Base-by-base conservation (phyloP, 2,113 vertebrate genomes). In the Phasianus colchicus region DNA sequence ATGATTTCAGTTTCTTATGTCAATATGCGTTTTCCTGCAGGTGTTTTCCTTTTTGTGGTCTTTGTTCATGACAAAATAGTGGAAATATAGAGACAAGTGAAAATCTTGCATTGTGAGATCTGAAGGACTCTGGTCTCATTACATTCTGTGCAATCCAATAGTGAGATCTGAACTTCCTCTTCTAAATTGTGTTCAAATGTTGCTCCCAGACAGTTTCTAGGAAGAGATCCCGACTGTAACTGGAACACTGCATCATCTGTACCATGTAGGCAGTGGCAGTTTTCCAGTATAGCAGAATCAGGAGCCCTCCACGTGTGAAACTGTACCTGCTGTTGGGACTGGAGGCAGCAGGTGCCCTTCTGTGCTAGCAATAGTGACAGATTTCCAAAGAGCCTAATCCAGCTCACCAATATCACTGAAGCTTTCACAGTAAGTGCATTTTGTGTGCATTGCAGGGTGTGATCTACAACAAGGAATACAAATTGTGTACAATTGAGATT, bases 281-380 rank as follows among this genome's bases (percentile, higher is more conserved):
- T 32, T 61, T 36, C n/a, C 45, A 36, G 9, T 32, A 8, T 27
- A 61, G 52, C 60, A 61, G 50, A 25, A 52, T 21, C 3, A 2
- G 64, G 34, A 52, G 12, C 24, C 14, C 20, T 64, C 4, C 0
- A 0, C 7, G 6, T 47, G 40, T 14, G 30, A n/a, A 45, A 54
- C 25, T 60, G 66, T 32, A 14, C 9, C 2, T 36, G 1, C 50
- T 40, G 15, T n/a, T 16, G 16, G 58, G 20, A 69, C 36, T 40
- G 40, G 64, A 65, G 64, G 64, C 63, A 65, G 43, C 15, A 3
- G 30, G 29, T 1, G 1, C 42, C 70, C 43, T 43, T 25, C 63
- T 40, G 22, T 47, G 57, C 50, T 57, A 17, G 13, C 54, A 60
- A 15, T 27, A n/a, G 24, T 11, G 54, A 20, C 24, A 13, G 21